Evolutionary conservation across 2,797 vertebrate genomes (phyloP).

Genomic region (Poecilia velifera): DNA sequence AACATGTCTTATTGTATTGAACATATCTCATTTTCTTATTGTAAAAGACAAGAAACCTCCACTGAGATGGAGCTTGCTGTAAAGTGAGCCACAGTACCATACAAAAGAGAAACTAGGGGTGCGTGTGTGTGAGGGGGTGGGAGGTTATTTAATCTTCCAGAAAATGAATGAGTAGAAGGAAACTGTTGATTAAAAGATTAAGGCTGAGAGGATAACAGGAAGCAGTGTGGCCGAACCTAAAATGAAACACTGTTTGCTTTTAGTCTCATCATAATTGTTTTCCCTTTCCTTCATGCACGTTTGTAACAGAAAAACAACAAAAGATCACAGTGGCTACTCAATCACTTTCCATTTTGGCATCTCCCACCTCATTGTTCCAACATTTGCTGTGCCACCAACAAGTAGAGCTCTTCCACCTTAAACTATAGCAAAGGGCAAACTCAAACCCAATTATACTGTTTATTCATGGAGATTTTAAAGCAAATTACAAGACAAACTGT

Average conservation of each 20-base stretch:
- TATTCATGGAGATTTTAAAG: neutral
- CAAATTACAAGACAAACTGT: neutral
- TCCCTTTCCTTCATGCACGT: neutral
- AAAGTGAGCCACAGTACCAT: neutral
- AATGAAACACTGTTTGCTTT: neutral
- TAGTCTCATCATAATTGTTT: neutral
- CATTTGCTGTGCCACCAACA: neutral
- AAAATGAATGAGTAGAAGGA: neutral
- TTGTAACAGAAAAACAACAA: neutral
- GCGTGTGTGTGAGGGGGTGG: no score
- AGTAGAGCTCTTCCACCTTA: neutral
- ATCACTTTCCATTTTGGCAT: neutral
- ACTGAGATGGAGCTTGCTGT: neutral
- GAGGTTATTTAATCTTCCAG: neutral
- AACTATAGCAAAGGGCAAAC: neutral
- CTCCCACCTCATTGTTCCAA: neutral
- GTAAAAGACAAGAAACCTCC: neutral
- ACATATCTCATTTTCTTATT: constrained; percentile 3
- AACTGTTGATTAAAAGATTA: neutral
- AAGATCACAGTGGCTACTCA: neutral
- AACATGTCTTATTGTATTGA: neutral
- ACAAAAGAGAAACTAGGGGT: neutral
- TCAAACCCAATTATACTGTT: neutral
- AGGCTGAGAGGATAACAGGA: neutral
- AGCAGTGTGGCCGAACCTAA: neutral